These are phyloP conservation scores for Drosophila trichaetosa DNA, from an alignment of 2,888 invertebrate species.

Conservation along the genomic window DNA sequence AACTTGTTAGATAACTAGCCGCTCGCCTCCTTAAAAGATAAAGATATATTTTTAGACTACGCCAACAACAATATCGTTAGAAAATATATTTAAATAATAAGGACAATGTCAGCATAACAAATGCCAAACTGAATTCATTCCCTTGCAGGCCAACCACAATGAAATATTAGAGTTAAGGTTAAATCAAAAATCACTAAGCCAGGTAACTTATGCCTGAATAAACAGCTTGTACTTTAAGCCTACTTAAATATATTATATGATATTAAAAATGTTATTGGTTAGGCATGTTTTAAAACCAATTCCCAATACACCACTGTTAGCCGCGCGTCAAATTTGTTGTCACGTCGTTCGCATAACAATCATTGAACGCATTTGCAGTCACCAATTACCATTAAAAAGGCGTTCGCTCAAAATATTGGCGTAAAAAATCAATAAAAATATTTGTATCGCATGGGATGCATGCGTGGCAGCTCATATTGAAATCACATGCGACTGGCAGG, in stretches of 20 bases:
- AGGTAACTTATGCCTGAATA: background rate
- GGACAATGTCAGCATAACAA: background rate
- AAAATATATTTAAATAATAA: background rate
- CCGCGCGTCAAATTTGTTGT: background rate
- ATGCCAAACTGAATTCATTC: background rate
- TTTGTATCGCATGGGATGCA: conserved; percentile 4
- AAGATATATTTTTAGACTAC: background rate
- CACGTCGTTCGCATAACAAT: conserved; percentile 63
- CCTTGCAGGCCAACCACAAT: background rate
- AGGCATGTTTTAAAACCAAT: background rate
- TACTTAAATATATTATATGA: background rate
- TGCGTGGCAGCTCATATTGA: conserved; percentile 49
- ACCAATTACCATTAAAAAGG: conserved; percentile 58
- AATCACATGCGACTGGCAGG: conserved; percentile 19
- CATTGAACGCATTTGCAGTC: conserved; percentile 52
- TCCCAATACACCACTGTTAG: background rate
- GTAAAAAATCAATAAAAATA: conserved; percentile 45
- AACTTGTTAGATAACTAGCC: background rate
- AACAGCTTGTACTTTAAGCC: too few species aligned
- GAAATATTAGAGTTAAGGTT: background rate
- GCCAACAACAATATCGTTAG: background rate
- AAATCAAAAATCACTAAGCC: too few species aligned
- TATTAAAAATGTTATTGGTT: background rate
- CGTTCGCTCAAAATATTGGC: conserved; percentile 23
- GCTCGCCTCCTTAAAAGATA: background rate